Conservation (phyloP, 1,140 invertebrate species). For the Coelopa frigida region DNA sequence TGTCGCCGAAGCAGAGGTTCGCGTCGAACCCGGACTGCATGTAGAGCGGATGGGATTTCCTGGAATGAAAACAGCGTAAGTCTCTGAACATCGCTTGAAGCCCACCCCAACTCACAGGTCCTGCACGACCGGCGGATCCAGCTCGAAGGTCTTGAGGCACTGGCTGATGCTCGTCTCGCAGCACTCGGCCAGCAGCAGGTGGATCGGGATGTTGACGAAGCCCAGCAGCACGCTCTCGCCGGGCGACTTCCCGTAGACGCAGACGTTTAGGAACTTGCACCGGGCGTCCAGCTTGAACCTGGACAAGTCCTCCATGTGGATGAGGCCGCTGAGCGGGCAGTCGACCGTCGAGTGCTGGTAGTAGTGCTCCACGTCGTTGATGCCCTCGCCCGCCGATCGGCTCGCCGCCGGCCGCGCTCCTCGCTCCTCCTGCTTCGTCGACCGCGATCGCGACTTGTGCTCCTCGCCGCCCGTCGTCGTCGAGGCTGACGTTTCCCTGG, state of each 20-base stretch:
- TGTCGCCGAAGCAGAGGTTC: constrained; percentile 82
- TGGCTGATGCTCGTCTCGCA: constrained; percentile 71
- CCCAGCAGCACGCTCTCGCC: constrained; percentile 61
- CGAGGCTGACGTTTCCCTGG: no score
- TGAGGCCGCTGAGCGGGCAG: constrained; percentile 57
- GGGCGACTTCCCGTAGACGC: constrained; percentile 61
- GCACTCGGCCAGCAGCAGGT: constrained; percentile 69
- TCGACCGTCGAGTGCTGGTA: constrained; percentile 43
- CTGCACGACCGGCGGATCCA: constrained; percentile 55
- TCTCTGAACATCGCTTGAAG: not conserved
- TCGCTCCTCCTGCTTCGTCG: constrained; percentile 3
- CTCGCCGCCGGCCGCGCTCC: constrained; percentile 13
- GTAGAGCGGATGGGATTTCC: constrained; percentile 56
- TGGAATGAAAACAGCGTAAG: constrained; percentile 31
- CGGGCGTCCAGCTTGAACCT: constrained; percentile 61
- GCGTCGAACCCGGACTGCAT: constrained; percentile 82
- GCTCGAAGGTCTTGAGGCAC: constrained; percentile 65
- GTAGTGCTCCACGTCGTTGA: constrained; percentile 28
- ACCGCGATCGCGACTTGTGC: not conserved
- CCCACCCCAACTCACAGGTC: constrained; percentile 49
- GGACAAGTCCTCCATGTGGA: constrained; percentile 59
- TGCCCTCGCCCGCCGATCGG: not conserved
- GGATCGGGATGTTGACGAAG: constrained; percentile 72
- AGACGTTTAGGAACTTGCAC: constrained; percentile 73
- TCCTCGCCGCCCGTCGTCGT: constrained; percentile 15